These are phyloP conservation scores for Drosophila kanekoi DNA, from an alignment of 2,888 invertebrate species.

Conservation along the genomic window DNA sequence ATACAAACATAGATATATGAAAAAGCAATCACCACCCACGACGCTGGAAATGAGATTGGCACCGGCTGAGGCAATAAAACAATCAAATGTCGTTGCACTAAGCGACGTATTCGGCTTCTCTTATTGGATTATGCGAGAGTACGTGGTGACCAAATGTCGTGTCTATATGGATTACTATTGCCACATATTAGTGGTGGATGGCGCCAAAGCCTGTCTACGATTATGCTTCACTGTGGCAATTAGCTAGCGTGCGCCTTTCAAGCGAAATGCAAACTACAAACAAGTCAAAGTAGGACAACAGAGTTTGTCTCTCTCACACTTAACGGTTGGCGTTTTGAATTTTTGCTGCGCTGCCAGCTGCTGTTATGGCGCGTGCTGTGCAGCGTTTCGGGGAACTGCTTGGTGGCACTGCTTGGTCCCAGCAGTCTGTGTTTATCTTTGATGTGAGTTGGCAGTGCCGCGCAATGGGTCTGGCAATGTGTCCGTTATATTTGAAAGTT, in stretches of 20 bases:
- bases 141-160: conserved; percentile 44
- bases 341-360: conserved; percentile 2
- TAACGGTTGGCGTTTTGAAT: conserved; percentile 26
- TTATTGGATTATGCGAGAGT: conserved; percentile 72
- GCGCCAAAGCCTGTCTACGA: conserved; percentile 24
- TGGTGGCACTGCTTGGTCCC: conserved; percentile 16
- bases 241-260: conserved; percentile 10
- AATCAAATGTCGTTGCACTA: conserved; percentile 63
- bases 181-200: conserved; percentile 38
- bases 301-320: background rate
- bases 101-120: conserved; percentile 34
- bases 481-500: background rate
- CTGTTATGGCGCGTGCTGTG: background rate
- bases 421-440: background rate
- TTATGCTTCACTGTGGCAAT: conserved; percentile 47
- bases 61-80: conserved; percentile 71
- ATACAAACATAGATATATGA: too few relatives aligned
- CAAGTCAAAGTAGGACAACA: conserved; percentile 26
- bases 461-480: fast-evolving
- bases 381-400: background rate
- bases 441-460: conserved; percentile 2
- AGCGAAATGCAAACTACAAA: conserved; percentile 16
- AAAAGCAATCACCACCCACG: conserved; percentile 37
- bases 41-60: conserved; percentile 33
- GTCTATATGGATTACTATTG: conserved; percentile 64